These are phyloP conservation scores for Scaptomyza flava DNA, from an alignment of 2,888 invertebrate genomes.

Conservation along the genomic window DNA sequence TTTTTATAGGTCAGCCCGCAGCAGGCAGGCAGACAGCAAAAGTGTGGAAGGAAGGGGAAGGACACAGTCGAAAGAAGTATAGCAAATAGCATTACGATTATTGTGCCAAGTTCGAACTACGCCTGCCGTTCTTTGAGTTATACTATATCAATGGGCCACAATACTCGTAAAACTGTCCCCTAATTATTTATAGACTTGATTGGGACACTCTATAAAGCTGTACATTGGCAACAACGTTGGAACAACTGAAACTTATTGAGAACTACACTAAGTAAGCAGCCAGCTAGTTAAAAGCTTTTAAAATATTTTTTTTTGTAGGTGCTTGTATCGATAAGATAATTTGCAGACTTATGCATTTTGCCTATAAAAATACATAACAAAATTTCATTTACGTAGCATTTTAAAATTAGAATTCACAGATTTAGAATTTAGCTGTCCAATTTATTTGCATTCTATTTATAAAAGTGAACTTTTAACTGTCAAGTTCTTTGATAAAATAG, in stretches of 20 bases:
- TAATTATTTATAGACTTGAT: constrained; percentile 50
- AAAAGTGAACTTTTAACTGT: too few relatives aligned
- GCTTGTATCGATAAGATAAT: too few relatives aligned
- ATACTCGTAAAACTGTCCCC: constrained; percentile 50
- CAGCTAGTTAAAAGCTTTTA: background rate
- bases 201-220: background rate
- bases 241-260: constrained; percentile 28
- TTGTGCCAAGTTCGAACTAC: constrained; percentile 24
- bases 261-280: constrained; percentile 3
- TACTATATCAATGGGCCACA: constrained; percentile 50
- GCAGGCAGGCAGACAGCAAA: constrained; percentile 3
- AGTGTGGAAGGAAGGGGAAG: background rate
- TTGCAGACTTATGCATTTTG: too few relatives aligned
- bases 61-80: constrained; percentile 5
- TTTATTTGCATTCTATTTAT: background rate
- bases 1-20: constrained; percentile 59
- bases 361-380: too few relatives aligned
- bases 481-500: background rate
- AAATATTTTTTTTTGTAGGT: too few relatives aligned
- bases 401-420: background rate
- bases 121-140: constrained; percentile 4
- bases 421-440: background rate
- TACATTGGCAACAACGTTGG: background rate
- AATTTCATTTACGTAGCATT: background rate
- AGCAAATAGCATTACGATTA: constrained; percentile 45